Evolutionary conservation across 2,113 vertebrate species (phyloP), one percentile per base, ranked within the genome.

Genomic region (Bucco capensis): DNA sequence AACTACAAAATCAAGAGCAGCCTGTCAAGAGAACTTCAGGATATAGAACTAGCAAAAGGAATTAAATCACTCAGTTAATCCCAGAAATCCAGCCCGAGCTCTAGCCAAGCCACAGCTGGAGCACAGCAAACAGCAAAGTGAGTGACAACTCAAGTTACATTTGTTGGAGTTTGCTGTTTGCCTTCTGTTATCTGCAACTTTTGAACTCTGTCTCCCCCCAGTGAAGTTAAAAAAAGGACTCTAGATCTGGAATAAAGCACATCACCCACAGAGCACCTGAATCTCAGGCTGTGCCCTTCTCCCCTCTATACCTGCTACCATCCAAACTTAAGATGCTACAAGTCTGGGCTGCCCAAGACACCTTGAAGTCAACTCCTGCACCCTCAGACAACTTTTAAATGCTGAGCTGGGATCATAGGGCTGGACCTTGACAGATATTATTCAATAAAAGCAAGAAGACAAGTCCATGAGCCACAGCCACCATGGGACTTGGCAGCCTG

Each of bases 121-220:
- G 78, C 40, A 33, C 8, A 2, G 49, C 70, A 22, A 35, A n/a
- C 17, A 19, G 22, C n/a, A 19, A 15, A 27, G 51, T 11, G 25
- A 73, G 25, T 0, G 2, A 28, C 24, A 50, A 14, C 50, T 61
- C 54, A 8, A 4, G 4, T 9, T n/a, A 8, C 23, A 4, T 13
- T 4, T 17, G 5, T 9, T 24, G 1, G 6, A 15, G 11, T 13
- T 28, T 60, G 37, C 35, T 5, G 1, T 2, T 5, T 12, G 38
- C 33, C 25, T 51, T 30, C 42, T 4, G 1, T 42, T 10, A 28
- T 3, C 57, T 12, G 6, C 33, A 53, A 14, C 57, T 83, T 89
- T 18, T 9, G 23, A 86, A 33, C 40, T 60, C 54, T 56, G 44
- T 50, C 79, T 90, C 57, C 61, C 46, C 37, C 28, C 42, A 6